Conservation (phyloP, 2,113 vertebrate genomes). For the Pachyramphus minor region DNA sequence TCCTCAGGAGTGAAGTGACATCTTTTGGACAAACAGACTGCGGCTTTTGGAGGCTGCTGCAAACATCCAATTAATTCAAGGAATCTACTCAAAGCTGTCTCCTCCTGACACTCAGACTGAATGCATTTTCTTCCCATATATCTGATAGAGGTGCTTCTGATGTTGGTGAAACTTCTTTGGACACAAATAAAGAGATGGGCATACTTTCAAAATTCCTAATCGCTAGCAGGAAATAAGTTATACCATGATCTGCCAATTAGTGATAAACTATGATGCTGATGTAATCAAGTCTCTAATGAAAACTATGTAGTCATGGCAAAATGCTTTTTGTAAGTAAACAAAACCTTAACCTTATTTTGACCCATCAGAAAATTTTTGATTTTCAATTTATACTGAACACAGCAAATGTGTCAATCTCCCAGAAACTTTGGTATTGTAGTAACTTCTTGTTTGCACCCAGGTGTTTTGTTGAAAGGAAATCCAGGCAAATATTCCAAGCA, state of each 20-base stretch:
- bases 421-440: not conserved
- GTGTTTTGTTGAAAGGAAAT: not conserved
- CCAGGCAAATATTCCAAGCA: not conserved
- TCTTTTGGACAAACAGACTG: not conserved
- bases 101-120: not conserved
- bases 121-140: not conserved
- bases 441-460: not conserved
- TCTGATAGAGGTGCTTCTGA: constrained; percentile 33
- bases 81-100: not conserved
- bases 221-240: not conserved
- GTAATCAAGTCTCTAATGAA: not conserved
- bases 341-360: not conserved
- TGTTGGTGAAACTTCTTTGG: constrained; percentile 30
- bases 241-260: not conserved
- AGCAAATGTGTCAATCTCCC: not conserved
- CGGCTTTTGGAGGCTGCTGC: not conserved
- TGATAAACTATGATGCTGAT: not conserved
- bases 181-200: constrained; percentile 29
- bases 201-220: constrained; percentile 46
- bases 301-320: not conserved
- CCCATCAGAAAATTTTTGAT: not conserved
- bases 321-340: not conserved
- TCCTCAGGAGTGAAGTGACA: not conserved
- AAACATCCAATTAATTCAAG: not conserved
- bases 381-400: not conserved